phyloP scores from a whole-genome alignment of 1,140 invertebrate genomes.

The Diploscapter pachys region DNA sequence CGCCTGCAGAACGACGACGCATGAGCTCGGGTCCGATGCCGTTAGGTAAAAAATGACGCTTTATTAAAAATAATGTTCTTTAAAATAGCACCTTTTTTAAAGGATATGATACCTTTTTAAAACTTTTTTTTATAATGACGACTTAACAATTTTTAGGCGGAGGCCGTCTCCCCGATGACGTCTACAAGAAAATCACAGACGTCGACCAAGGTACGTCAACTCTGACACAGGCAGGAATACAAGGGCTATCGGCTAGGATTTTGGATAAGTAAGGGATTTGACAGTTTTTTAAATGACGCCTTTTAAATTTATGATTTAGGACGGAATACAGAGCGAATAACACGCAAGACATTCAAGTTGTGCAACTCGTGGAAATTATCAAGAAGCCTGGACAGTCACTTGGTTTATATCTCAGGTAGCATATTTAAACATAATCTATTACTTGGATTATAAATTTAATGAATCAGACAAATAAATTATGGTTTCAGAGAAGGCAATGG shows the following conservation, averaged over 20 bases:
- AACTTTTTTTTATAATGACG: neutral
- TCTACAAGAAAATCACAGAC: conserved; percentile 10
- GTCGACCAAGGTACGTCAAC: conserved; percentile 41
- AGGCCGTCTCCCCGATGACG: conserved; percentile 28
- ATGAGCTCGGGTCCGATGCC: too few relatives aligned
- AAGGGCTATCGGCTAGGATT: conserved; percentile 40
- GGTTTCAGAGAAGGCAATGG: conserved; percentile 62
- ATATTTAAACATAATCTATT: neutral
- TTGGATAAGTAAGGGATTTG: conserved; percentile 27
- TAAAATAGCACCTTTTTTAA: neutral
- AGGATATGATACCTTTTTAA: neutral
- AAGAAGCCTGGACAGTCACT: conserved; percentile 96
- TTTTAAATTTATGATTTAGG: conserved; percentile 20
- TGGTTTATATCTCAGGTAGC: conserved; percentile 83
- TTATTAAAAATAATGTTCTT: too few relatives aligned
- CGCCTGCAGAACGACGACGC: too few relatives aligned
- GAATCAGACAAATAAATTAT: conserved; percentile 10
- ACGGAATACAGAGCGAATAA: conserved; percentile 15
- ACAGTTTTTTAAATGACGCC: neutral
- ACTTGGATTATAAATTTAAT: conserved; percentile 20
- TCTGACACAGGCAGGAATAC: conserved; percentile 36
- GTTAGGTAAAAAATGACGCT: too few relatives aligned
- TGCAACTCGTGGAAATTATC: conserved; percentile 93
- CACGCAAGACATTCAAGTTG: conserved; percentile 39
- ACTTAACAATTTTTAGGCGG: conserved; percentile 11